Evolutionary conservation across 2,797 vertebrate genomes (phyloP).

Genomic region (Sus cebifrons): DNA sequence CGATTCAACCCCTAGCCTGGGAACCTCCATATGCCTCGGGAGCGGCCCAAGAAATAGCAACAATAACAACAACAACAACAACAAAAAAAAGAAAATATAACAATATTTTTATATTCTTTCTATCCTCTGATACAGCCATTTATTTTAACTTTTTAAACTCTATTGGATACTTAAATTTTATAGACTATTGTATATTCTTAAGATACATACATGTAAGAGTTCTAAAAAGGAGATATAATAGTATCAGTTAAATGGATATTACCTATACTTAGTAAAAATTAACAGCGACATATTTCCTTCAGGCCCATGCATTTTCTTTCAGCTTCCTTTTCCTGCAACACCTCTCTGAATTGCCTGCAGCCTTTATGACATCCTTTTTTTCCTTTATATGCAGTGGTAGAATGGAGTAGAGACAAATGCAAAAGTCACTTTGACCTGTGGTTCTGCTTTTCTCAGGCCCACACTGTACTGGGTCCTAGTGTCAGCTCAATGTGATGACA

Average conservation of each 20-base stretch:
- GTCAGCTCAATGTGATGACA: not conserved
- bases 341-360: constrained; percentile 7
- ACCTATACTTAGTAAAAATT: constrained; percentile 47
- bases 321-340: not conserved
- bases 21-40: too few relatives aligned
- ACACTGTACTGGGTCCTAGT: not conserved
- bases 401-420: not conserved
- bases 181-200: constrained; percentile 1
- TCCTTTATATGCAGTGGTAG: not conserved
- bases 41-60: too few relatives aligned
- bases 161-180: not conserved
- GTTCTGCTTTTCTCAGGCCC: constrained; percentile 2
- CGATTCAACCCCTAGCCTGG: too few relatives aligned
- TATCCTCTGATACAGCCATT: not conserved
- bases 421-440: not conserved
- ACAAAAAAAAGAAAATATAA: not conserved
- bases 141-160: constrained; percentile 29
- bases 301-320: not conserved
- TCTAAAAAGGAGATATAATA: constrained; percentile 10
- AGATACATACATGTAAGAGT: not conserved
- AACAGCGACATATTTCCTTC: constrained; percentile 3
- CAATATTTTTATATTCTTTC: not conserved
- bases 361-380: not conserved
- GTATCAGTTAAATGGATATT: not conserved
- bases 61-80: too few relatives aligned